These are phyloP conservation scores for Schizopygopsis pylzovi DNA, from an alignment of 2,797 vertebrate species.

Conservation along the genomic window DNA sequence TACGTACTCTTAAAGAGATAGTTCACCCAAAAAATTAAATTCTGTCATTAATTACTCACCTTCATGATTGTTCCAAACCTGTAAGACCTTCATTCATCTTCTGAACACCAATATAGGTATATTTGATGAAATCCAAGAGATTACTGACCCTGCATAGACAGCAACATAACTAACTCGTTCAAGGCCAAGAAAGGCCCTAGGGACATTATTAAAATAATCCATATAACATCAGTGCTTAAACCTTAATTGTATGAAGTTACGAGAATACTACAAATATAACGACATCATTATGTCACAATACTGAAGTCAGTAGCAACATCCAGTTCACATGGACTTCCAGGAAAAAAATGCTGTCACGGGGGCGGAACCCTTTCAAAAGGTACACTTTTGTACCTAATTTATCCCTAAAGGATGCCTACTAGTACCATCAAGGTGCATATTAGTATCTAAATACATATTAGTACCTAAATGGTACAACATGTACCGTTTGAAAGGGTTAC, in stretches of 20 bases:
- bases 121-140: neutral
- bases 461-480: neutral
- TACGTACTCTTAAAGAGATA: neutral
- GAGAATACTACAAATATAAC: neutral
- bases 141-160: neutral
- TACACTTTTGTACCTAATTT: neutral
- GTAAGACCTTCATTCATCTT: neutral
- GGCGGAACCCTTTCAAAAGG: neutral
- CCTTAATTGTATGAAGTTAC: neutral
- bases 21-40: neutral
- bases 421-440: neutral
- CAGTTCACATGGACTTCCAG: neutral
- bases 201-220: neutral
- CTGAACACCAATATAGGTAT: neutral
- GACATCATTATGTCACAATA: neutral
- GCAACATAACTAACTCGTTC: neutral
- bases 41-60: neutral
- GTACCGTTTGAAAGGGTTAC: neutral
- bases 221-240: neutral
- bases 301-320: neutral
- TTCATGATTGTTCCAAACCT: neutral
- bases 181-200: neutral
- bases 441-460: neutral
- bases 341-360: neutral
- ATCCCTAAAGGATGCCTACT: neutral